Percentiles rank a stretch among this genome's conserved stretches.
phyloP scores from a whole-genome alignment of 2,113 vertebrate genomes.

The Daphoenositta chrysoptera region DNA sequence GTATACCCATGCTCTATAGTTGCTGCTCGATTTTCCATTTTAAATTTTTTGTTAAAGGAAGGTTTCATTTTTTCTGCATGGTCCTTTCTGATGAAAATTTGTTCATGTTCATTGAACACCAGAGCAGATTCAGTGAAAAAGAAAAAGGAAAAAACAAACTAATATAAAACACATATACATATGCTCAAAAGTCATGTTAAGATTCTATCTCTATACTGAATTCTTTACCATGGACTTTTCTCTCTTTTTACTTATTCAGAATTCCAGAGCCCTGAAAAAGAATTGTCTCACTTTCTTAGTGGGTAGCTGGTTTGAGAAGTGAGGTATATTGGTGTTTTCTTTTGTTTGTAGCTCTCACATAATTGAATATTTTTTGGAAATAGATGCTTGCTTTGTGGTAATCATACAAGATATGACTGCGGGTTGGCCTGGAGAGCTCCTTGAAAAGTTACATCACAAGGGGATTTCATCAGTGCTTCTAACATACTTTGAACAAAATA shows the following conservation, averaged over 20 bases:
- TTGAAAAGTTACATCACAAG: background rate
- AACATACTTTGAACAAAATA: background rate
- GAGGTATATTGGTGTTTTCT: background rate
- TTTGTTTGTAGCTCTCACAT: background rate
- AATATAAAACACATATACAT: background rate
- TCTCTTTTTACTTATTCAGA: background rate
- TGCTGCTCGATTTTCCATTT: background rate
- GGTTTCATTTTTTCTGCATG: background rate
- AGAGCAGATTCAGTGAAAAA: background rate
- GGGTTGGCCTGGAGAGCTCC: background rate
- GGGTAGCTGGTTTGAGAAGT: background rate
- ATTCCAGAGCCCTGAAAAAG: background rate
- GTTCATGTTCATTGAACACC: background rate
- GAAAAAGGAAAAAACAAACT: background rate
- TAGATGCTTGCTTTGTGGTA: background rate
- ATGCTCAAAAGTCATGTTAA: background rate
- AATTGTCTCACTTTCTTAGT: background rate
- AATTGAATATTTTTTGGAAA: background rate
- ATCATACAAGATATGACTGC: background rate
- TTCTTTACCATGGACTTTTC: background rate
- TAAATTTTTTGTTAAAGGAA: background rate
- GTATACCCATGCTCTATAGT: background rate
- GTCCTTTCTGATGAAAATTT: background rate
- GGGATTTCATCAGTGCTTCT: background rate
- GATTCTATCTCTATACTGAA: background rate